Conservation (phyloP, 2,113 vertebrate species). For the Taxidea taxus region DNA sequence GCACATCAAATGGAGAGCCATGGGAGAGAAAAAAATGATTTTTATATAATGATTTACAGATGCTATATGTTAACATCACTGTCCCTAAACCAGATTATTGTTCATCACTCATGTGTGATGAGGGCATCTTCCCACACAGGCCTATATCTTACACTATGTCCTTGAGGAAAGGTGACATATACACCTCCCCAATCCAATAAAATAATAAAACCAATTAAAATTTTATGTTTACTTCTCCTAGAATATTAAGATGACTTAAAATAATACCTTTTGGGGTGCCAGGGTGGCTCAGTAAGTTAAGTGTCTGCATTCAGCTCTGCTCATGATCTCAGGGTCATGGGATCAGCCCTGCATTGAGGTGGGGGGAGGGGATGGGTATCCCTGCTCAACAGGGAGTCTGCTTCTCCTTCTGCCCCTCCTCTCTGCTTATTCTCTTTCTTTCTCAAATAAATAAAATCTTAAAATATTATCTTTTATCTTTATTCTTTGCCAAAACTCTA, state of each 20-base stretch:
- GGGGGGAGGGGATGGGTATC: too few species aligned
- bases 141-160: not conserved
- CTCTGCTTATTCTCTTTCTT: too few species aligned
- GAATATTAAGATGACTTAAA: not conserved
- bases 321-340: too few species aligned
- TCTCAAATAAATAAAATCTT: too few species aligned
- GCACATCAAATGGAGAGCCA: not conserved
- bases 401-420: too few species aligned
- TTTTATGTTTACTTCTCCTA: not conserved
- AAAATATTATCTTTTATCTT: not conserved
- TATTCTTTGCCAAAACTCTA: not conserved
- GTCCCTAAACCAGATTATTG: not conserved
- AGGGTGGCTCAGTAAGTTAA: too few species aligned
- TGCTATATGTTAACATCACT: not conserved
- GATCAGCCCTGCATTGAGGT: too few species aligned
- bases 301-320: too few species aligned
- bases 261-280: not conserved
- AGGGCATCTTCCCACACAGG: not conserved
- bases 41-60: not conserved
- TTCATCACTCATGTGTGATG: not conserved
- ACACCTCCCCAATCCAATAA: not conserved
- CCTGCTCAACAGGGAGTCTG: too few species aligned
- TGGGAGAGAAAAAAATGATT: not conserved
- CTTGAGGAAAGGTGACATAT: not conserved
- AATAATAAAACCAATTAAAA: not conserved